Conservation (phyloP, 2,888 invertebrate genomes). For the Hoplodrina blanda region DNA sequence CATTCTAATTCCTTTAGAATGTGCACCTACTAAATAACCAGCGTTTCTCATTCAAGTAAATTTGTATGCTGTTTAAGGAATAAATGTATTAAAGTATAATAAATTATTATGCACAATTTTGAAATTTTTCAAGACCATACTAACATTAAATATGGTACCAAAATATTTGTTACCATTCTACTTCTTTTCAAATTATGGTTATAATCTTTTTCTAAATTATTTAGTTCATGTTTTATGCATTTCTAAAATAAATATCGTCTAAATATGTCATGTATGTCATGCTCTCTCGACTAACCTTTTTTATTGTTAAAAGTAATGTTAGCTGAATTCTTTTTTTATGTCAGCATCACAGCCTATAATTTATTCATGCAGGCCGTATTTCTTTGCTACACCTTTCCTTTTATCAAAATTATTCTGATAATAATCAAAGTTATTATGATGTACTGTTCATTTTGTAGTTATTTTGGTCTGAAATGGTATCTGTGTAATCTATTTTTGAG, state of each 20-base stretch:
- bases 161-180: background rate
- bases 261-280: background rate
- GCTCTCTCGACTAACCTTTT: background rate
- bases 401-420: background rate
- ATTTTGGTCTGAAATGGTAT: background rate
- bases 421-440: slow-evolving; percentile 2
- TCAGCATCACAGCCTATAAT: background rate
- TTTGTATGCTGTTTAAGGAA: background rate
- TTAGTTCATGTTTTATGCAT: too few relatives aligned
- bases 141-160: background rate
- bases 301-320: background rate
- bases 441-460: slow-evolving; percentile 6
- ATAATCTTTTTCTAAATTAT: too few relatives aligned
- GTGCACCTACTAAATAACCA: background rate
- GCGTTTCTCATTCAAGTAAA: background rate
- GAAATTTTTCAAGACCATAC: background rate
- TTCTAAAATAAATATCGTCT: background rate
- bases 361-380: background rate
- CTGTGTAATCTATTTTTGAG: background rate
- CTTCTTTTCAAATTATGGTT: too few relatives aligned
- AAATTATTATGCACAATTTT: too few relatives aligned
- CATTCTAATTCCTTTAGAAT: background rate
- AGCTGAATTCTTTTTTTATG: background rate
- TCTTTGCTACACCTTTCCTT: background rate
- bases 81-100: background rate